Conservation (phyloP, 2,113 vertebrate genomes). For the Periophthalmodon schlosseri region DNA sequence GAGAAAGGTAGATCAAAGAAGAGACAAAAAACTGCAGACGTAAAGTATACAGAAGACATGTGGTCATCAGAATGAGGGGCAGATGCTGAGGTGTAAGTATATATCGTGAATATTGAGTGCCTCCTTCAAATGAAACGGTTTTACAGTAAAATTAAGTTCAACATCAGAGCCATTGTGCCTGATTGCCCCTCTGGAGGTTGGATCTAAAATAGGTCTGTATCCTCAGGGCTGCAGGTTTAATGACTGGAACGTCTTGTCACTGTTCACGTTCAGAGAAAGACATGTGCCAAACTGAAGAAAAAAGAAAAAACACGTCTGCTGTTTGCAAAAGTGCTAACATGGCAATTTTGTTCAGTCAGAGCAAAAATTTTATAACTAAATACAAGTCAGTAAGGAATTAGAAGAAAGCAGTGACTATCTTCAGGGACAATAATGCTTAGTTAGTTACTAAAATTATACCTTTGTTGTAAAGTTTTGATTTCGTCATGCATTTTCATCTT, state of each 20-base stretch:
- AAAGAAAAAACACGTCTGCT: background rate
- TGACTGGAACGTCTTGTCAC: background rate
- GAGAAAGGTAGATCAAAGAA: constrained; percentile 2
- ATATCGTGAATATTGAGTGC: background rate
- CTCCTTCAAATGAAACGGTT: background rate
- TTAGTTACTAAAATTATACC: too few species aligned
- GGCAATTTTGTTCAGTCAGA: background rate
- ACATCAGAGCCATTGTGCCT: background rate
- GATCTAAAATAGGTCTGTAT: background rate
- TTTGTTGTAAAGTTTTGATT: too few species aligned
- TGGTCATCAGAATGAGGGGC: background rate
- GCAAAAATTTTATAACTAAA: background rate
- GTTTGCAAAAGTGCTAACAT: background rate
- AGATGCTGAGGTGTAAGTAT: background rate
- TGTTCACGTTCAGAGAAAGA: background rate
- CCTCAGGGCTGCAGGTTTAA: background rate
- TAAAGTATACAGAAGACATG: background rate
- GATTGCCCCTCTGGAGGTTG: background rate
- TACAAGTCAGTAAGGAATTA: too few species aligned
- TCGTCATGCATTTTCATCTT: too few species aligned
- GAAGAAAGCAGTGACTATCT: too few species aligned
- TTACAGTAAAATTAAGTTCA: background rate
- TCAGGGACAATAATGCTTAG: too few species aligned
- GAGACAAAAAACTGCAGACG: background rate
- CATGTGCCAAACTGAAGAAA: background rate